These are phyloP conservation scores for Sigmodon hispidus DNA, from an alignment of 2,113 vertebrate genomes.

Conservation along the genomic window DNA sequence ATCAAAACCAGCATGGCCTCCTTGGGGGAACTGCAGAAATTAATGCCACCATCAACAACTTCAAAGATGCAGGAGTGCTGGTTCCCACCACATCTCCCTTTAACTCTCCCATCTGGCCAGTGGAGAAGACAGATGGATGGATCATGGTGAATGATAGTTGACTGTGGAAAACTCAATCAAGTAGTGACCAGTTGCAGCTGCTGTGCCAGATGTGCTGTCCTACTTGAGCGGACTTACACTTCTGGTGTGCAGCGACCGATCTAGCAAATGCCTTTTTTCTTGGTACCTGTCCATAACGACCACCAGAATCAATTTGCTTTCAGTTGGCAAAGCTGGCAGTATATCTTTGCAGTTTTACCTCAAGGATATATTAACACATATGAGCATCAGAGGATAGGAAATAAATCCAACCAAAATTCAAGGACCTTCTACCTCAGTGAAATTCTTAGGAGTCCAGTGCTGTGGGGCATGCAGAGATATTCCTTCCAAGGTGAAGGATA, in stretches of 20 bases:
- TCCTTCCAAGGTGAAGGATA: neutral
- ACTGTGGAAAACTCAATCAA: neutral
- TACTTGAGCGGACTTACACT: neutral
- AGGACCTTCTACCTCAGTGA: neutral
- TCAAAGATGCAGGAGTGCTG: neutral
- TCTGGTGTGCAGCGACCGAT: neutral
- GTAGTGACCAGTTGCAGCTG: neutral
- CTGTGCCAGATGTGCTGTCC: neutral
- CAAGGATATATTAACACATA: neutral
- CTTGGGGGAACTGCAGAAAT: neutral
- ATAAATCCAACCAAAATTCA: neutral
- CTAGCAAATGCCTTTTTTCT: neutral
- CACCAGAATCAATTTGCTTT: neutral
- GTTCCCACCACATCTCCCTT: neutral
- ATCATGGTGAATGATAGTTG: neutral
- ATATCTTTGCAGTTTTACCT: neutral
- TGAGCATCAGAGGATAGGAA: neutral
- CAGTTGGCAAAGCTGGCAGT: neutral
- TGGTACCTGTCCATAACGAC: neutral
- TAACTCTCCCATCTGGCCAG: no score
- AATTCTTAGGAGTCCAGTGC: neutral
- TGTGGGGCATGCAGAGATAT: neutral
- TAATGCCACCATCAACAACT: neutral
- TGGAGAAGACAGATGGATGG: no score
- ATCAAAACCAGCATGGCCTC: neutral